phyloP scores from a whole-genome alignment of 2,888 invertebrate species.

The Cylindroiulus punctatus region DNA sequence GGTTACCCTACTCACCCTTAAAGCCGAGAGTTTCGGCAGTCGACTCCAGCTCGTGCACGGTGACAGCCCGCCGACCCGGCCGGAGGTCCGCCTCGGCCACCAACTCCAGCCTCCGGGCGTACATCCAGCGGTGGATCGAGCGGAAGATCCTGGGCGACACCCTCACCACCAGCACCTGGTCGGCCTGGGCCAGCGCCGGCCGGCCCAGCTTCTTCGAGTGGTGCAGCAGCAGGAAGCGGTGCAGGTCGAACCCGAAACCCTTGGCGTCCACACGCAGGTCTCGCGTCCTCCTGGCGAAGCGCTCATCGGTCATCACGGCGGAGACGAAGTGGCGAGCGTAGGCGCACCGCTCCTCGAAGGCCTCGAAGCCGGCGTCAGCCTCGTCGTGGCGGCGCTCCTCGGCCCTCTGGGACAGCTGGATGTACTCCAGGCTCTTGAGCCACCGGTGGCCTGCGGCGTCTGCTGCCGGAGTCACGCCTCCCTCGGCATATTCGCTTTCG shows the following conservation, averaged over 20 bases:
- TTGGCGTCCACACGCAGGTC: slow-evolving; percentile 8
- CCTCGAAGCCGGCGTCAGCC: not conserved
- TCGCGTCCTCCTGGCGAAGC: not conserved
- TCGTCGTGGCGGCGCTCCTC: not conserved
- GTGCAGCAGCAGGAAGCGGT: slow-evolving; percentile 51
- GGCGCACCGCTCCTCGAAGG: not conserved
- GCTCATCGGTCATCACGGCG: not conserved
- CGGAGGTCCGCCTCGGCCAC: not conserved
- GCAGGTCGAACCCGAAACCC: not conserved
- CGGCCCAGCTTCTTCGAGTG: slow-evolving; percentile 10
- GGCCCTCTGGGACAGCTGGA: not conserved
- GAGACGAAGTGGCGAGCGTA: slow-evolving; percentile 11
- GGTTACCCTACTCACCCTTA: not conserved
- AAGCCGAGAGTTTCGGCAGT: not conserved
- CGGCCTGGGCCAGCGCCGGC: not conserved
- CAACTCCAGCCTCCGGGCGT: not conserved
- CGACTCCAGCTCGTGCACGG: not conserved
- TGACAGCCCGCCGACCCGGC: not conserved
- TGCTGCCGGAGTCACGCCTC: not conserved
- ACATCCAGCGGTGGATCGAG: slow-evolving; percentile 35
- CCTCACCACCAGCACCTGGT: not conserved
- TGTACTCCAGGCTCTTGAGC: not conserved
- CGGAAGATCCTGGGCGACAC: slow-evolving; percentile 32
- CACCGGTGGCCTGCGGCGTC: not conserved
- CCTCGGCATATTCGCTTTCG: not conserved